Percentiles rank a stretch among this genome's conserved stretches.
phyloP scores from a whole-genome alignment of 2,113 vertebrate species.

The Pollimyrus isidori region DNA sequence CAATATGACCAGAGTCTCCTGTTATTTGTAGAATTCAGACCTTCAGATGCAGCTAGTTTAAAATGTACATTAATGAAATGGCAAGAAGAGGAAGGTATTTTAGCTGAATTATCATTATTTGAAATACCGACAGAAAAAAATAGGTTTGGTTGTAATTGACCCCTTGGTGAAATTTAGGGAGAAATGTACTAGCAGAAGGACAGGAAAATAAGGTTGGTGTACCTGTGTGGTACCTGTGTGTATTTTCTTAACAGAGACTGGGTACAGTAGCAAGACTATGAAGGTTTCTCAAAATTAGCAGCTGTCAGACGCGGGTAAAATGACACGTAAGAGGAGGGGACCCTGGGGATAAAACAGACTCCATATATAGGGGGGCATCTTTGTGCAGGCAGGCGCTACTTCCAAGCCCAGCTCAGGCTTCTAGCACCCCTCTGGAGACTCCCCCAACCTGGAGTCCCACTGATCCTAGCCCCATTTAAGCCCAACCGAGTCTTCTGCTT shows the following conservation, averaged over 20 bases:
- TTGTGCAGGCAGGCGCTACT: background rate
- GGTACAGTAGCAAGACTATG: background rate
- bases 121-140: background rate
- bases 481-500: background rate
- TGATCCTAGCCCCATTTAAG: background rate
- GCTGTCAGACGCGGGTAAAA: background rate
- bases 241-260: background rate
- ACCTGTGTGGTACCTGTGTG: background rate
- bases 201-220: background rate
- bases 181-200: background rate
- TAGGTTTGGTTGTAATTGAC: background rate
- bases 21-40: background rate
- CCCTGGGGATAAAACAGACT: background rate
- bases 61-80: background rate
- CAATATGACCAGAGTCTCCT: constrained; percentile 8
- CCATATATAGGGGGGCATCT: background rate
- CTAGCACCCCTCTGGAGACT: background rate
- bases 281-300: background rate
- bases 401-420: background rate
- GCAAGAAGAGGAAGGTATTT: background rate
- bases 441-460: background rate
- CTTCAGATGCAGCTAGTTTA: constrained; percentile 27
- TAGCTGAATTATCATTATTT: background rate
- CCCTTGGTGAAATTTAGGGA: background rate
- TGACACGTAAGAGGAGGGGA: background rate